Percentiles rank a stretch among this genome's conserved stretches.
phyloP scores from a whole-genome alignment of 2,888 invertebrate species.

The Conops quadrifasciatus region DNA sequence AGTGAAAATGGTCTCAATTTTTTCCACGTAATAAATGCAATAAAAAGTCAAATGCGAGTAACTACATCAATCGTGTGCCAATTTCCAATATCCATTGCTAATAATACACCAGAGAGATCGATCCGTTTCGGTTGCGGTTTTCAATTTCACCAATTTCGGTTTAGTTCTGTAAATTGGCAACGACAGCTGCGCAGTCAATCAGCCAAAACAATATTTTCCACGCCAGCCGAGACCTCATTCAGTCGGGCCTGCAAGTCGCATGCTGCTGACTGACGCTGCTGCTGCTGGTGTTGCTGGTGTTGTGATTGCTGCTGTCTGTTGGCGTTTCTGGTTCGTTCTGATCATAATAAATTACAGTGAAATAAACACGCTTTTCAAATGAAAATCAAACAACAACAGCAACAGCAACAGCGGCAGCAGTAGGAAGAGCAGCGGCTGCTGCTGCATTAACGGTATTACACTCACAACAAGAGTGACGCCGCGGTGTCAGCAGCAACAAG shows the following conservation, averaged over 20 bases:
- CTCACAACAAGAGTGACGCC: too few species aligned
- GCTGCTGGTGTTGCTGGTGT: not conserved
- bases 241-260: not conserved
- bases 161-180: not conserved
- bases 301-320: not conserved
- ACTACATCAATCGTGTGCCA: too few species aligned
- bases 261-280: not conserved
- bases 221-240: not conserved
- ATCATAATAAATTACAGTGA: too few species aligned
- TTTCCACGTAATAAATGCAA: too few species aligned
- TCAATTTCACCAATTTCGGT: not conserved
- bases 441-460: too few species aligned
- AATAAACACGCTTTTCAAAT: too few species aligned
- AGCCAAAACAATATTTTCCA: not conserved
- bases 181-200: conserved; percentile 7
- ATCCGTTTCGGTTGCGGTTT: not conserved
- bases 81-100: not conserved
- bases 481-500: not conserved
- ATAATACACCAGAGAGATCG: not conserved
- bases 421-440: too few species aligned
- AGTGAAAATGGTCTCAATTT: too few species aligned
- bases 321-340: not conserved
- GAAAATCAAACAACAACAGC: too few species aligned
- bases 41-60: too few species aligned
- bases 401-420: too few species aligned